phyloP scores from a whole-genome alignment of 2,888 invertebrate genomes.

The Flexamia atlantica region DNA sequence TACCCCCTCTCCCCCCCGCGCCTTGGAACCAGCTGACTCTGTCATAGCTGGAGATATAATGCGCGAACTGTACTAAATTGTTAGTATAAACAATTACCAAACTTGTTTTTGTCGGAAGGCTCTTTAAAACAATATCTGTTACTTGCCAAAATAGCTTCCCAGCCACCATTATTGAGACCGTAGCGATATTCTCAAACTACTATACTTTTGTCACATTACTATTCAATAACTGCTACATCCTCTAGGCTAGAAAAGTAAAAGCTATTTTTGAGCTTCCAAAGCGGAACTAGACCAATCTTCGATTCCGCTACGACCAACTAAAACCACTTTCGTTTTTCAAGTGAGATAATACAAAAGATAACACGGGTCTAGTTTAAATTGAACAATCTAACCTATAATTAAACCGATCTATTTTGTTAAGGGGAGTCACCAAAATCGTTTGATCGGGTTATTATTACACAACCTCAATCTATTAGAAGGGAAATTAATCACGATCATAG shows the following conservation, averaged over 20 bases:
- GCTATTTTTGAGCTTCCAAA: neutral
- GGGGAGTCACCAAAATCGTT: neutral
- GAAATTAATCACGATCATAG: neutral
- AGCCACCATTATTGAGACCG: neutral
- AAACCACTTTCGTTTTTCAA: slow-evolving; percentile 19
- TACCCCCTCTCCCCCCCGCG: no score
- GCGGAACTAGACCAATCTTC: neutral
- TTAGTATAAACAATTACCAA: no score
- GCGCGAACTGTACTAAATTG: no score
- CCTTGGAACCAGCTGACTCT: no score
- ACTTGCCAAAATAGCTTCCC: no score
- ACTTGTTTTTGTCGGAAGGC: no score
- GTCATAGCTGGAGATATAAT: no score
- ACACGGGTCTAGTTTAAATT: neutral
- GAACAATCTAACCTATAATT: slow-evolving; percentile 32
- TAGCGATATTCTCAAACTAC: neutral
- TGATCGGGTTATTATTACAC: neutral
- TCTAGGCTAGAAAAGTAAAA: no score
- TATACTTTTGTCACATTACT: neutral
- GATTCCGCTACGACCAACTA: neutral
- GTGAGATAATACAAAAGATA: neutral
- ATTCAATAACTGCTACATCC: no score
- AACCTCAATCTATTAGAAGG: neutral
- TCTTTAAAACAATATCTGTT: no score
- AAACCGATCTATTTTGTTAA: neutral